Evolutionary conservation across 2,113 vertebrate species (phyloP), one percentile per base, ranked within the genome.

Genomic region (Pimephales promelas): DNA sequence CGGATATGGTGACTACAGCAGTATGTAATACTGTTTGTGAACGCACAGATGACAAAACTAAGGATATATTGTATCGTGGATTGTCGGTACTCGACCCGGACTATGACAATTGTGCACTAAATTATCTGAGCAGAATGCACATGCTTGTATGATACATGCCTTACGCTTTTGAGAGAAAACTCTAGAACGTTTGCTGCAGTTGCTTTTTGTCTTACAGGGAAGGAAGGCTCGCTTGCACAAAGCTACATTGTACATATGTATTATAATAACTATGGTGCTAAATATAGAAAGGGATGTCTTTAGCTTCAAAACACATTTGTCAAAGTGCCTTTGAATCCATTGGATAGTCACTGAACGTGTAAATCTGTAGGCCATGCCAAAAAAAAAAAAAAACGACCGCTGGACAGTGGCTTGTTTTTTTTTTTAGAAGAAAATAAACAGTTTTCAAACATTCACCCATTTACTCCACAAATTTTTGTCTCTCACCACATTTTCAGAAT

Each of bases 1-100:
- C 87, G 98, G 98, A 94, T 99, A 99, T 92, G 95, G 96, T 93
- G 97, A 98, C 94, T 97, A 99, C 95, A 96, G 95, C 95, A 96
- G 98, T 99, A 94, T 97, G 97, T 96, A 92, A 83, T 83, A 47
- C 68, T 86, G 61, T 85, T 86, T 87, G 85, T 92, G 73, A 88
- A 88, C 79, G 81, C 88, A 40, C 79, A 86, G 57, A 83, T 56
- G 88, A 84, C 86, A 84, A 85, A 85, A 88, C 84, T 83, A 88
- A 86, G 88, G 86, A 90, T 81, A 86, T 89, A 88, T 82, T 88
- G 83, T 87, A 84, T 90, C 85, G 80, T 76, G 86, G 82, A 87
- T 88, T 87, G 61, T 88, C 83, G 86, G 86, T 89, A 75, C 81
- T 81, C 64, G 77, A 84, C 85, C 73, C 54, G 72, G 86, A 77